Conservation (phyloP, 2,797 vertebrate genomes). For the Triplophysa yarkandensis region DNA sequence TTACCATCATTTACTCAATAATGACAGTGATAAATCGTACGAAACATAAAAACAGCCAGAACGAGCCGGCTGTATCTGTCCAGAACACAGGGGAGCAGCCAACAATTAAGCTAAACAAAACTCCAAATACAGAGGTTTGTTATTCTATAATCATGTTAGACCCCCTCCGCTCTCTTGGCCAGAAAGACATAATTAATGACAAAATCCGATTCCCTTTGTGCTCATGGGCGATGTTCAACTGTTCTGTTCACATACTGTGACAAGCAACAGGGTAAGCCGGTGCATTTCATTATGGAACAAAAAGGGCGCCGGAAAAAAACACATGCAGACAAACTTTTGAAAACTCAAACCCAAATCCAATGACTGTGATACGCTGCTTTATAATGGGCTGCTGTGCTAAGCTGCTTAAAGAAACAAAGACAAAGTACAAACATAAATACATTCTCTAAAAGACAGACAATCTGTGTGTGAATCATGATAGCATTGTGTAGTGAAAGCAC, state of each 20-base stretch:
- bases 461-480: constrained; percentile 22
- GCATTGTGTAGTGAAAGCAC: not conserved
- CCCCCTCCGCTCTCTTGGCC: constrained; percentile 45
- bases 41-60: constrained; percentile 36
- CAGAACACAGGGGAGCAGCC: constrained; percentile 35
- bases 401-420: constrained; percentile 55
- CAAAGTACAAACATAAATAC: constrained; percentile 31
- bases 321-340: constrained; percentile 40
- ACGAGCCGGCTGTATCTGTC: constrained; percentile 27
- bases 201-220: constrained; percentile 48
- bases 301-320: constrained; percentile 6
- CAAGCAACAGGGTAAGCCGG: constrained; percentile 37
- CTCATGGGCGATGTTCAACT: constrained; percentile 23
- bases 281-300: constrained; percentile 45
- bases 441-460: constrained; percentile 27
- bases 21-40: constrained; percentile 40
- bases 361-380: constrained; percentile 25
- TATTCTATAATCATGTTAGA: constrained; percentile 49
- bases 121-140: constrained; percentile 35
- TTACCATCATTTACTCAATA: constrained; percentile 43
- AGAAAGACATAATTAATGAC: constrained; percentile 51
- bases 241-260: constrained; percentile 46
- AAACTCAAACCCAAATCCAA: constrained; percentile 35
- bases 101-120: constrained; percentile 53
- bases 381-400: constrained; percentile 50